Percentiles rank a stretch among this genome's conserved stretches.
These are phyloP conservation scores for Whitmania pigra DNA, from an alignment of 1,140 invertebrate genomes.

Conservation along the genomic window DNA sequence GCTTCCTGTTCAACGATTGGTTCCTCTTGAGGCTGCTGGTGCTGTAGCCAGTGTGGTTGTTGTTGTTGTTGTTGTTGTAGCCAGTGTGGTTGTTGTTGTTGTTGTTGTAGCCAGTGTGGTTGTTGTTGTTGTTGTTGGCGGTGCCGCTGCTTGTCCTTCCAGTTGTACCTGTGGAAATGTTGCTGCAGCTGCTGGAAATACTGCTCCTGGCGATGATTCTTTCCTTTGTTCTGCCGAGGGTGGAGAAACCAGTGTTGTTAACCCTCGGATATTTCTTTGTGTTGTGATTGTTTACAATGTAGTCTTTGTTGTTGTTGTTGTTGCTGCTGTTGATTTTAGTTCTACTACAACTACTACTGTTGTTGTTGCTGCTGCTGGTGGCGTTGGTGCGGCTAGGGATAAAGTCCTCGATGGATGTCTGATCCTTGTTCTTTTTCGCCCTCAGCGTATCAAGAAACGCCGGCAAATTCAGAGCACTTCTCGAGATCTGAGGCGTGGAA, in stretches of 20 bases:
- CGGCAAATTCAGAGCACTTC: too few species aligned
- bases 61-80: background rate
- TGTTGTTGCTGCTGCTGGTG: background rate
- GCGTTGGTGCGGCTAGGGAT: too few species aligned
- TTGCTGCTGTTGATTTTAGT: background rate
- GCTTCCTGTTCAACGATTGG: background rate
- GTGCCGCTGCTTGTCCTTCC: background rate
- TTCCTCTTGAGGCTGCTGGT: background rate
- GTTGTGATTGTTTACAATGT: background rate
- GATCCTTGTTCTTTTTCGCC: too few species aligned
- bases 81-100: conserved; percentile 5
- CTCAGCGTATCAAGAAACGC: too few species aligned
- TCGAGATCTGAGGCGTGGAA: too few species aligned
- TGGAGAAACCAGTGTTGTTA: background rate
- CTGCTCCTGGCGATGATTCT: background rate
- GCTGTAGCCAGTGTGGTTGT: background rate
- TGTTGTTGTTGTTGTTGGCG: conserved; percentile 8
- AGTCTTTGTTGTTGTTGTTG: background rate
- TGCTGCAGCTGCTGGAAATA: background rate
- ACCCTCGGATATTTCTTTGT: background rate
- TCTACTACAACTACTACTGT: background rate
- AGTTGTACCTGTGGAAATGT: background rate
- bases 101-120: background rate
- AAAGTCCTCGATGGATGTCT: too few species aligned
- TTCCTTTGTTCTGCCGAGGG: background rate